A percentile compares a stretch with the other conserved stretches of the same genome.
phyloP scores from a whole-genome alignment of 2,797 vertebrate species.

The Enteromius thamalakanensis region DNA sequence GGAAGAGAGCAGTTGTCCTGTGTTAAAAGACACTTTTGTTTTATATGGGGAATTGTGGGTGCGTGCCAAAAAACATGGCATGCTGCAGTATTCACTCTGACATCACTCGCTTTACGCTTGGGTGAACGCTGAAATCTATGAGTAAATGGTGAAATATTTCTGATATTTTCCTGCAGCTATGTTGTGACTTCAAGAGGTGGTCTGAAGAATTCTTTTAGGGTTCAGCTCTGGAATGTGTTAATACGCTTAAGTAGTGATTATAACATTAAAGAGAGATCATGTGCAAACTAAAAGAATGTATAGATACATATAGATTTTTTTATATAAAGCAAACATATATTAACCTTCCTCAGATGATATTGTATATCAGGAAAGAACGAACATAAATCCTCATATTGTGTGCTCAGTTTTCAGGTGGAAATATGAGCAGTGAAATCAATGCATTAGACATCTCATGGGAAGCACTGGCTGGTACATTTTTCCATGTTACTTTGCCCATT shows the following conservation, averaged over 20 bases:
- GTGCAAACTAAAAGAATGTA: slow-evolving; percentile 50
- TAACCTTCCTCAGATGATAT: not conserved
- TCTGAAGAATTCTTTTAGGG: slow-evolving; percentile 46
- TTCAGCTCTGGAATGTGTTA: slow-evolving; percentile 64
- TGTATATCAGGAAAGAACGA: not conserved
- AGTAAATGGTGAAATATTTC: not conserved
- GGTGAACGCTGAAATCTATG: not conserved
- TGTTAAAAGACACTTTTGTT: slow-evolving; percentile 44
- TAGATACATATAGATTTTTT: not conserved
- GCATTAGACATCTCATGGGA: not conserved
- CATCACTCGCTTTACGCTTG: not conserved
- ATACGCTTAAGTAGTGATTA: slow-evolving; percentile 57
- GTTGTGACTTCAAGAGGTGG: slow-evolving; percentile 4
- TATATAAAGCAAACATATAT: not conserved
- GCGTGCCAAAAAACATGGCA: slow-evolving; percentile 26
- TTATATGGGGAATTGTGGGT: slow-evolving; percentile 24
- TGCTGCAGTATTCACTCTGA: slow-evolving; percentile 6
- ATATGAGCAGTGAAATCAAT: slow-evolving; percentile 22
- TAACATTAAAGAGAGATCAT: slow-evolving; percentile 69
- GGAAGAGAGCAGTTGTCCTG: slow-evolving; percentile 33
- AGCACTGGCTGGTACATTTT: not conserved
- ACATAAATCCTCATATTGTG: not conserved
- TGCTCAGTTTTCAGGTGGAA: slow-evolving; percentile 12
- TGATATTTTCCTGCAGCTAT: not conserved
- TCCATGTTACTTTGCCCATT: not conserved